A percentile compares a stretch with the other conserved stretches of the same genome.
Evolutionary conservation across 2,113 vertebrate species (phyloP).

Genomic region (Ceuthmochares aereus): DNA sequence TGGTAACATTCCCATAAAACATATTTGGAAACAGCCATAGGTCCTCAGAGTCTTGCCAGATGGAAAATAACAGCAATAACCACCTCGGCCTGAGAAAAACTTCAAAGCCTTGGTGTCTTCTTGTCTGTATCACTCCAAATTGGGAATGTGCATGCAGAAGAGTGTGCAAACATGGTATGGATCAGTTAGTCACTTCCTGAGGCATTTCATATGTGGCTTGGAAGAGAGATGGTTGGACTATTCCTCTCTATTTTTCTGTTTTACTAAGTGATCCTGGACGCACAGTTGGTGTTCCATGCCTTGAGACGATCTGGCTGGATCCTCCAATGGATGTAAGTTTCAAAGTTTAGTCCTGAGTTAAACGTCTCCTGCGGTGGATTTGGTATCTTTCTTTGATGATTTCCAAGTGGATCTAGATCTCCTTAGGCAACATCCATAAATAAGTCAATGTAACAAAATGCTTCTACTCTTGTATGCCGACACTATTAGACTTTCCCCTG

Average conservation of each 20-base stretch:
- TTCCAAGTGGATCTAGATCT: not conserved
- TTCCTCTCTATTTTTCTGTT: not conserved
- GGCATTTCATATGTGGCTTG: not conserved
- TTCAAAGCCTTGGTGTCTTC: slow-evolving; percentile 20
- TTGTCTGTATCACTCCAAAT: not conserved
- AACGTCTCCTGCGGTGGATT: not conserved
- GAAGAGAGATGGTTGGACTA: not conserved
- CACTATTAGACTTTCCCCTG: not conserved
- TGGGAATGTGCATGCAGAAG: not conserved
- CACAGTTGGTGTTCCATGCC: rapidly evolving
- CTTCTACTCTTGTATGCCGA: not conserved
- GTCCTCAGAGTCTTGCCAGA: slow-evolving; percentile 14
- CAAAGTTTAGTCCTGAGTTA: not conserved
- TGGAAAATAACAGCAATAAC: slow-evolving; percentile 27
- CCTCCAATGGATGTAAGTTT: not conserved
- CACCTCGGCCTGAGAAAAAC: not conserved
- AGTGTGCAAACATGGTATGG: not conserved
- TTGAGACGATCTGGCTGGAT: not conserved
- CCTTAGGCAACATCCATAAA: not conserved
- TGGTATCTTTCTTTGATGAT: not conserved
- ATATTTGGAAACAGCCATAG: not conserved
- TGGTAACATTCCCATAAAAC: slow-evolving; percentile 35
- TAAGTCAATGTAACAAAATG: not conserved
- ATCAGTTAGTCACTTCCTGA: not conserved
- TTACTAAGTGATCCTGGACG: not conserved